Evolutionary conservation across 2,113 vertebrate species (phyloP), one percentile per base, ranked within the genome.

Genomic region (Telmatochromis sp.): DNA sequence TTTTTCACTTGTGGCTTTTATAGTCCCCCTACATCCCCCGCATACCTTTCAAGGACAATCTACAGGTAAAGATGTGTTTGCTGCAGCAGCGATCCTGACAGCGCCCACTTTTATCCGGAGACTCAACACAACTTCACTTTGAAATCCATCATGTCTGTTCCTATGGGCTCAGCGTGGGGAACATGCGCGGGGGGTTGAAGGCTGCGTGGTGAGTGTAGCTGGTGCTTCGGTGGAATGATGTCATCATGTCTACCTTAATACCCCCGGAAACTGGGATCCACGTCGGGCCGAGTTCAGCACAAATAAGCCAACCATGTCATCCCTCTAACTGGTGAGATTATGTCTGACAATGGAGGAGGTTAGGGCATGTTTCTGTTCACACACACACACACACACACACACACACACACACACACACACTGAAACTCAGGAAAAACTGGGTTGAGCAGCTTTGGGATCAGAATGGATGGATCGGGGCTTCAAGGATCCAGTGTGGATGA

Each of bases 71-170:
- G 78, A 81, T 14, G 21, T 23, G 40, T 65, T 63, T 85, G 71
- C 80, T 50, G 82, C 10, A 1, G 79, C 82, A 86, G 73, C 17
- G 5, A 45, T 68, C 68, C 47, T 82, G 91, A 88, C 86, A 53
- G 53, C 4, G 5, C 51, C 45, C 37, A 23, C 47, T 58, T 75
- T 45, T 26, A 90, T 80, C 47, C 4, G 5, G 21, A 78, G 11
- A 65, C 81, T 91, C 90, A 81, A 90, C 68, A 85, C 84, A 60
- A 81, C 79, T 91, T 91, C 80, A 87, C 82, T 89, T 86, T 86
- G 57, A 89, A 89, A 92, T 91, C 89, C 89, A 91, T 89, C 89
- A 86, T 42, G 81, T 86, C 60, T 82, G 54, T 86, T 92, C 86
- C 81, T 82, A 14, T 58, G 23, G 65, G 58, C 65, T 79, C 42